These are phyloP conservation scores for Ptilorrhoa leucosticta DNA, from an alignment of 2,113 vertebrate genomes.

Conservation along the genomic window DNA sequence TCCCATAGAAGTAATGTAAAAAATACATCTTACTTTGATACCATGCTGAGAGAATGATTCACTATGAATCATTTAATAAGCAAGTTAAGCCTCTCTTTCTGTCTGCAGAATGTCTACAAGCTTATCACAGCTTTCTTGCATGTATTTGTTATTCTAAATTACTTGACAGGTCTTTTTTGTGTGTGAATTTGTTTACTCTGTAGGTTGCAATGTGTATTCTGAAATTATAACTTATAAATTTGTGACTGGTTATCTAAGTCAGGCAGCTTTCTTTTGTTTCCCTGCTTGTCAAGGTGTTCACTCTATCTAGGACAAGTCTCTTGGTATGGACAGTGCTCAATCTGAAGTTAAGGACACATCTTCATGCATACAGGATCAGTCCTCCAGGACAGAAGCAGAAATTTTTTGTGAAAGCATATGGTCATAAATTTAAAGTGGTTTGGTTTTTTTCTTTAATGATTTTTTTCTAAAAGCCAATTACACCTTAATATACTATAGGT, in stretches of 20 bases:
- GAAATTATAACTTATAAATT: conserved; percentile 1
- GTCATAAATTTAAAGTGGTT: background rate
- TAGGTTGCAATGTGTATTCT: background rate
- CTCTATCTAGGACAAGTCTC: background rate
- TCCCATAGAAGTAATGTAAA: background rate
- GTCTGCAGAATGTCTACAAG: conserved; percentile 7
- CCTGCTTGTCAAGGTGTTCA: background rate
- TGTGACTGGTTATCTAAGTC: background rate
- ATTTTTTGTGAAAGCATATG: background rate
- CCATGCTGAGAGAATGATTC: conserved; percentile 1
- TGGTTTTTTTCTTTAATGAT: background rate
- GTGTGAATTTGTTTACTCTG: conserved; percentile 11
- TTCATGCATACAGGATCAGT: background rate
- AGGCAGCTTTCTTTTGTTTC: background rate
- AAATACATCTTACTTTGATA: background rate
- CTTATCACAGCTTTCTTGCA: background rate
- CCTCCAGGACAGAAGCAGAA: background rate
- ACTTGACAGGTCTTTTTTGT: background rate
- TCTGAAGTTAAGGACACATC: background rate
- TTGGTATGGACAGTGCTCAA: background rate
- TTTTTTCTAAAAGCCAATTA: background rate
- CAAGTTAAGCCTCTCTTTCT: background rate
- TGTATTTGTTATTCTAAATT: conserved; percentile 42
- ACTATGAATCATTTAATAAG: conserved; percentile 47
- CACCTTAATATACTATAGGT: background rate